Evolutionary conservation across 2,797 vertebrate genomes (phyloP).

Genomic region (Onychomys leucogaster): DNA sequence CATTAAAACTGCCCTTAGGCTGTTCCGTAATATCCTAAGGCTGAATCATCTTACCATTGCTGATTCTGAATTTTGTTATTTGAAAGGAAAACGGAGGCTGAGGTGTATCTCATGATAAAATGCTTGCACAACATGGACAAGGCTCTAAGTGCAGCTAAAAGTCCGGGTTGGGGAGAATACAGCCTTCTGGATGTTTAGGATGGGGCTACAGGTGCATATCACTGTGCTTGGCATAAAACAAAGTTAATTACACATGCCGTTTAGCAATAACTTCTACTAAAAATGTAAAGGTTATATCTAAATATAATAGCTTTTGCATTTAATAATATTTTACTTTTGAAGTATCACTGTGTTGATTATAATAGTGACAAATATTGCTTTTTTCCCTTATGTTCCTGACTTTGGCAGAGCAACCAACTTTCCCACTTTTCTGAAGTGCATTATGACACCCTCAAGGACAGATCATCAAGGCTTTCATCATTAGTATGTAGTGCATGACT

Average conservation of each 20-base stretch:
- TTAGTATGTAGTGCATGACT: constrained; percentile 81
- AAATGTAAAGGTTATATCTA: background rate
- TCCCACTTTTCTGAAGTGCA: constrained; percentile 76
- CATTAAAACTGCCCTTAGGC: background rate
- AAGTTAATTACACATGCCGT: background rate
- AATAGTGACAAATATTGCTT: constrained; percentile 40
- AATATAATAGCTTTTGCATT: constrained; percentile 5
- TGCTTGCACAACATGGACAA: background rate
- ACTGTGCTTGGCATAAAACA: background rate
- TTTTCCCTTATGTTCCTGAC: background rate
- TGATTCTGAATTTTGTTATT: constrained; percentile 25
- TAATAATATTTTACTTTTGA: constrained; percentile 64
- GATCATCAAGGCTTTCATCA: constrained; percentile 75
- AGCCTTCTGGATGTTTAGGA: background rate
- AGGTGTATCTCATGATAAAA: background rate
- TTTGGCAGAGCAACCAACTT: constrained; percentile 52
- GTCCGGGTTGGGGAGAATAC: background rate
- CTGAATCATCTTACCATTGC: background rate
- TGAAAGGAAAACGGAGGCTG: constrained; percentile 16
- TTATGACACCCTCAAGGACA: constrained; percentile 79
- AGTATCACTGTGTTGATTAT: background rate
- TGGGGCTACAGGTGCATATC: background rate
- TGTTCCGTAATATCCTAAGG: background rate
- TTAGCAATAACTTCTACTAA: constrained; percentile 25
- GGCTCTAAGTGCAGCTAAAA: background rate